Conservation (phyloP, 2,797 vertebrate genomes). For the Ambastaia sidthimunki region DNA sequence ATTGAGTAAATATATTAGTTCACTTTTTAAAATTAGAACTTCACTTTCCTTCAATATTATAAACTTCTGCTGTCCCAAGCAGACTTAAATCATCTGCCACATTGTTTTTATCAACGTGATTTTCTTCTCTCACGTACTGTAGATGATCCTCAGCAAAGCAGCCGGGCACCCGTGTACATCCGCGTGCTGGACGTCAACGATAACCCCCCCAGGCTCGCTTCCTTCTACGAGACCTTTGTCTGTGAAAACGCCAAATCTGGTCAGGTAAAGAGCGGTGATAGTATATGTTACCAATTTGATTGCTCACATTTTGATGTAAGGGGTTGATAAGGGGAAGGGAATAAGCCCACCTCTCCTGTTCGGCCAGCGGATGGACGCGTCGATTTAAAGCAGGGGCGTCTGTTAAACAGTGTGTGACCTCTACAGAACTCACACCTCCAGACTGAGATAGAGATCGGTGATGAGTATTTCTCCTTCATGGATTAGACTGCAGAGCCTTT, state of each 20-base stretch:
- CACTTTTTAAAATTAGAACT: constrained; percentile 44
- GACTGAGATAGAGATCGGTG: constrained; percentile 58
- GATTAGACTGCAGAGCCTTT: constrained; percentile 61
- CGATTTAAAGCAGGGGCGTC: constrained; percentile 50
- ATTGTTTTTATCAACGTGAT: constrained; percentile 14
- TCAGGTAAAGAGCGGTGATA: constrained; percentile 80
- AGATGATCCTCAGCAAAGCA: constrained; percentile 91
- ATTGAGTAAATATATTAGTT: constrained; percentile 43
- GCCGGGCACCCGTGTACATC: constrained; percentile 86
- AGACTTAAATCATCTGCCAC: constrained; percentile 5
- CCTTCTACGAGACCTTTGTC: constrained; percentile 90
- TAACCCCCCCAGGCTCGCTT: constrained; percentile 89
- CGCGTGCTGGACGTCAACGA: constrained; percentile 93
- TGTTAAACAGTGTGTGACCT: constrained; percentile 54
- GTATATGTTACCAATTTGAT: constrained; percentile 30
- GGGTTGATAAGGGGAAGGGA: constrained; percentile 34
- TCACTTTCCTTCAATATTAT: constrained; percentile 23
- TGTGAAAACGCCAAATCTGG: constrained; percentile 92
- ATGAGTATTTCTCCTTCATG: constrained; percentile 57
- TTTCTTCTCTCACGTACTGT: constrained; percentile 45
- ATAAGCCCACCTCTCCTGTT: constrained; percentile 31
- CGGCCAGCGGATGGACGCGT: constrained; percentile 26
- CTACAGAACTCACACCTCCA: constrained; percentile 41
- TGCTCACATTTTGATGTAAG: constrained; percentile 36
- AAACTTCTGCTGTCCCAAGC: constrained; percentile 7